Base-by-base conservation (phyloP, 2,113 vertebrate genomes). In the Istiophorus platypterus region DNA sequence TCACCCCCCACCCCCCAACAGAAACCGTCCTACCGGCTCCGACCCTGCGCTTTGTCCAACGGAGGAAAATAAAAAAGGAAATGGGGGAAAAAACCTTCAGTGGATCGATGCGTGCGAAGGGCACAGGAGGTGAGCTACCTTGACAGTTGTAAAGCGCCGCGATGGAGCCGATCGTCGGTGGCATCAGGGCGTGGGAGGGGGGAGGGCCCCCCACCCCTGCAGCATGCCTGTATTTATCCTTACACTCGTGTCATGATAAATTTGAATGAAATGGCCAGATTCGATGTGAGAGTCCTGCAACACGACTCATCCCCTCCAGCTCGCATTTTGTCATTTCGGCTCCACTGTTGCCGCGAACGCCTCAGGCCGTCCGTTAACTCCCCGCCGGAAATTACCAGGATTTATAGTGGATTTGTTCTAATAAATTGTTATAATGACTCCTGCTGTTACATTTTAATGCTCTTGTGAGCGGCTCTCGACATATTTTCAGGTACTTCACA, bases 371-470 rank as follows among this genome's bases (percentile, higher is more conserved):
- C 74, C 34, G 78, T 24, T 74, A 77, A 64, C 68, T 63, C 58
- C 59, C 64, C 39, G 80, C 26, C 84, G 83, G 80, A 77, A 57
- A 58, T 24, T 17, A 68, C 15, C 27, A 22, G 71, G 74, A 52
- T 82, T 81, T 74, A 78, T 67, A 75, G 85, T 68, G 69, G 75
- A 86, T 84, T 80, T 80, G 71, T 86, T 76, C 72, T 71, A 86
- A 90, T 86, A 88, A 90, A 86, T 84, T 76, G 70, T 58, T 56
- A 0, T 81, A 90, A 88, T 88, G 80, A 82, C 80, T 67, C 63
- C 58, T 77, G 58, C n/a, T 73, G 83, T 81, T 84, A 76, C 70
- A 81, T 81, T 88, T 85, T 81, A 85, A 85, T 86, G 71, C 75
- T 79, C 72, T 62, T 4, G 31, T 73, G 78, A 75, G 78, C 80